Evolutionary conservation across 35 echinoderm and acorn worm species (phyloP).

Genomic region (Heliocidaris tuberculata): DNA sequence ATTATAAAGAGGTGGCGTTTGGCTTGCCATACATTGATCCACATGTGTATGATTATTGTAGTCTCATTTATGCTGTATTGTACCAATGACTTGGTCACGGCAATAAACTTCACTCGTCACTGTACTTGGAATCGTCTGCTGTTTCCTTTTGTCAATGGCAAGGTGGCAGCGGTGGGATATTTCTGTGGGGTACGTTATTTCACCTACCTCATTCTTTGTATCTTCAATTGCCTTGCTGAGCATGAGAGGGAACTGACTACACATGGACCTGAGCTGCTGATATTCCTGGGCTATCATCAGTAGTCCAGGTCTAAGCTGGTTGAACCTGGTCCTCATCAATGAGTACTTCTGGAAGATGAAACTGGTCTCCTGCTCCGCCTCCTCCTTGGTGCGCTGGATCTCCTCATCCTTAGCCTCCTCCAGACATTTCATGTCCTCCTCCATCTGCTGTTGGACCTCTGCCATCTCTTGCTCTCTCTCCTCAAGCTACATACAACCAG

Average conservation of each 20-base stretch:
- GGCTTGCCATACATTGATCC: too few species aligned
- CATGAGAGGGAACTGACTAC: constrained; percentile 86
- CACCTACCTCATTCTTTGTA: constrained; percentile 80
- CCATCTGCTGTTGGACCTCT: constrained; percentile 62
- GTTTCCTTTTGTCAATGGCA: too few species aligned
- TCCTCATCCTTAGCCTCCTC: constrained; percentile 60
- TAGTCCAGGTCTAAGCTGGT: constrained; percentile 80
- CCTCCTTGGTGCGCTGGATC: constrained; percentile 25
- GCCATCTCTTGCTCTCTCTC: constrained; percentile 73
- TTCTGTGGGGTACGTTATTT: too few species aligned
- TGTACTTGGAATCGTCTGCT: too few species aligned
- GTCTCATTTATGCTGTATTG: too few species aligned
- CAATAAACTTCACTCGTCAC: too few species aligned
- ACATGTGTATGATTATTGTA: too few species aligned
- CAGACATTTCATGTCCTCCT: constrained; percentile 54
- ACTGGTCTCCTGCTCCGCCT: constrained; percentile 45
- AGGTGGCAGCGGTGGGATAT: too few species aligned
- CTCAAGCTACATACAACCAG: constrained; percentile 41
- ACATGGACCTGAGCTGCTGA: constrained; percentile 84
- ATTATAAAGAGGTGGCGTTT: too few species aligned
- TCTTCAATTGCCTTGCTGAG: constrained; percentile 81
- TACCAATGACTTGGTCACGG: too few species aligned
- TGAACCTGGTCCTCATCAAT: constrained; percentile 64
- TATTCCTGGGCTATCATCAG: constrained; percentile 89
- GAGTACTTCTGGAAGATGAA: constrained; percentile 57